phyloP scores from a whole-genome alignment of 2,113 vertebrate genomes.

The Pantherophis guttatus region DNA sequence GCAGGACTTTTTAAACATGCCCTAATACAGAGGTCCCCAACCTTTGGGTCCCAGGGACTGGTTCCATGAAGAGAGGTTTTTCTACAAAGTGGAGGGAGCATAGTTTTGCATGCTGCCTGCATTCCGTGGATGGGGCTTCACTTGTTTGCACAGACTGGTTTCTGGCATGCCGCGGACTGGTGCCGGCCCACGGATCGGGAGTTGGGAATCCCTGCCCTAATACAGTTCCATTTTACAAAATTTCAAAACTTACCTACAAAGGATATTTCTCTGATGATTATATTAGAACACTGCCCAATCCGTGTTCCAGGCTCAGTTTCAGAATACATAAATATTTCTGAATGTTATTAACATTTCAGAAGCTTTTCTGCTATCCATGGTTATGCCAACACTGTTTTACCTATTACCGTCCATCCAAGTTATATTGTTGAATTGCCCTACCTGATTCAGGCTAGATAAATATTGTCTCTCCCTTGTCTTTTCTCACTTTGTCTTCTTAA shows the following conservation, averaged over 20 bases:
- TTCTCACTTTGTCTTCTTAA: not conserved
- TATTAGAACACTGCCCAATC: not conserved
- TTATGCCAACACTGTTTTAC: not conserved
- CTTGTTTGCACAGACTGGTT: too few species aligned
- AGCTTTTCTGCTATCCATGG: not conserved
- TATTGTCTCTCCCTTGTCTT: not conserved
- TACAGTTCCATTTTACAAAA: not conserved
- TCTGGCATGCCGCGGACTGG: too few species aligned
- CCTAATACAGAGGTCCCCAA: too few species aligned
- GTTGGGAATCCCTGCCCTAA: too few species aligned
- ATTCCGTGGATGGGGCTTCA: too few species aligned
- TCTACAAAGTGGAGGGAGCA: too few species aligned
- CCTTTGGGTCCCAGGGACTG: too few species aligned
- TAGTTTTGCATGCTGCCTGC: too few species aligned
- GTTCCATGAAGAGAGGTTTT: too few species aligned
- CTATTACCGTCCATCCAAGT: not conserved
- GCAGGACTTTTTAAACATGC: not conserved
- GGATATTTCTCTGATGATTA: not conserved
- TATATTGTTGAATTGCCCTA: not conserved
- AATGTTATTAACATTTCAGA: not conserved
- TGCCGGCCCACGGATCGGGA: too few species aligned
- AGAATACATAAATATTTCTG: not conserved
- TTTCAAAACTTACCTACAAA: not conserved
- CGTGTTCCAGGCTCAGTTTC: not conserved
- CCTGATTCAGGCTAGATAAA: not conserved